Percentiles rank a stretch among this genome's conserved stretches.
Evolutionary conservation across 1,140 invertebrate genomes (phyloP).

Genomic region (Nebria ingens): DNA sequence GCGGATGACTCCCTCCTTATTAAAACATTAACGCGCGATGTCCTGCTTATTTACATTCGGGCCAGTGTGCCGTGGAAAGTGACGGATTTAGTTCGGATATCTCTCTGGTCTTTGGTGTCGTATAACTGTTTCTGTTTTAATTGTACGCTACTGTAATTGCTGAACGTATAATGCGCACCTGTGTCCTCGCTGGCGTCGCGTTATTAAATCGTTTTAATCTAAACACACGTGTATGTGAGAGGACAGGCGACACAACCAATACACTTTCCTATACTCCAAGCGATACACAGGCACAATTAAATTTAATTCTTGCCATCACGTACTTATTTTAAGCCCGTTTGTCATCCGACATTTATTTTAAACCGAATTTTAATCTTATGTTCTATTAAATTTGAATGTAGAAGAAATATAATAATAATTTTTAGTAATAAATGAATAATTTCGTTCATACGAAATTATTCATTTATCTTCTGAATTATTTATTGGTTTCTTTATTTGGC

Average conservation of each 20-base stretch:
- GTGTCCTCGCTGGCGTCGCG: neutral
- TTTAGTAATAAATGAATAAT: no score
- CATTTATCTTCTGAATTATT: no score
- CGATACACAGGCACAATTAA: neutral
- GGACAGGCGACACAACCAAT: neutral
- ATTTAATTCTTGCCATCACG: no score
- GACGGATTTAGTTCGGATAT: slow-evolving; percentile 3
- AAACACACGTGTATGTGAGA: neutral
- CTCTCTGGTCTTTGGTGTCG: neutral
- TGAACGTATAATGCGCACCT: neutral
- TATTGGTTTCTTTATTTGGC: no score
- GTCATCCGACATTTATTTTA: no score
- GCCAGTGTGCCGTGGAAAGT: neutral
- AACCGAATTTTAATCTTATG: no score
- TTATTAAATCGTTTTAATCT: slow-evolving; percentile 7
- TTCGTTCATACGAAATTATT: no score
- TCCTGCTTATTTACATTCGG: slow-evolving; percentile 4
- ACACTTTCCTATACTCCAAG: neutral
- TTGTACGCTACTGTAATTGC: neutral
- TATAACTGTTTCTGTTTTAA: neutral
- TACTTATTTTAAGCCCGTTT: no score
- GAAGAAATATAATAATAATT: no score
- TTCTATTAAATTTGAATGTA: no score
- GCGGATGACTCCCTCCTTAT: slow-evolving; percentile 2
- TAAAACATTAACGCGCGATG: neutral